A percentile compares a stretch with the other conserved stretches of the same genome.
Conservation (phyloP, 2,888 invertebrate genomes). For the Hirtodrosophila alboralis region DNA sequence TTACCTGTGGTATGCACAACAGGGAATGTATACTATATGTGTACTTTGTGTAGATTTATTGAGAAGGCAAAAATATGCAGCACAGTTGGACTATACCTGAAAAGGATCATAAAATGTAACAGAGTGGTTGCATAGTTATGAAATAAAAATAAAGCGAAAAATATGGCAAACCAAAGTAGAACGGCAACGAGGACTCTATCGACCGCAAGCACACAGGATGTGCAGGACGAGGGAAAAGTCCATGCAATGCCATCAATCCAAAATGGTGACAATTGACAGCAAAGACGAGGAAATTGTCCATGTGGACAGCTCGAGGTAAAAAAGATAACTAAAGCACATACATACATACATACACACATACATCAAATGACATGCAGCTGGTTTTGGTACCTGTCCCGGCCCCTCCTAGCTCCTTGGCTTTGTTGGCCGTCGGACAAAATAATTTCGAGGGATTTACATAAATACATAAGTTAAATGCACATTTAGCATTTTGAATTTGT, state of each 20-base stretch:
- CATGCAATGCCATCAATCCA: slow-evolving; percentile 56
- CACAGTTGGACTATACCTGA: slow-evolving; percentile 8
- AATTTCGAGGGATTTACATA: slow-evolving; percentile 82
- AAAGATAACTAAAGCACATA: slow-evolving; percentile 24
- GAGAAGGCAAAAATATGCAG: slow-evolving; percentile 29
- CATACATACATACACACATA: slow-evolving; percentile 16
- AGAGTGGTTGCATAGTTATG: slow-evolving; percentile 34
- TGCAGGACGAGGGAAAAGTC: neutral
- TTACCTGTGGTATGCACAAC: slow-evolving; percentile 20
- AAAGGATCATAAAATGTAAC: slow-evolving; percentile 25
- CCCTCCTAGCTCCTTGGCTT: slow-evolving; percentile 5
- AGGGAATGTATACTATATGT: neutral
- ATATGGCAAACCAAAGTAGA: slow-evolving; percentile 32
- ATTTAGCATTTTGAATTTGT: slow-evolving; percentile 82
- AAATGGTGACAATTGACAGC: slow-evolving; percentile 75
- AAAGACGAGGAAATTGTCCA: slow-evolving; percentile 40
- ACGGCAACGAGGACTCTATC: slow-evolving; percentile 14
- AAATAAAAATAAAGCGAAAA: slow-evolving; percentile 35
- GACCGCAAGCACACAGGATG: slow-evolving; percentile 21
- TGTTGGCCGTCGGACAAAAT: slow-evolving; percentile 52
- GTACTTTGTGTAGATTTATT: slow-evolving; percentile 52
- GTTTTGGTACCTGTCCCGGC: slow-evolving; percentile 15
- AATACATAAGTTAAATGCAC: slow-evolving; percentile 81
- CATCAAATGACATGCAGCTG: slow-evolving; percentile 64
- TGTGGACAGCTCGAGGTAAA: slow-evolving; percentile 31